These are phyloP conservation scores for Thamnophis elegans DNA, from an alignment of 2,797 vertebrate species.

Conservation along the genomic window DNA sequence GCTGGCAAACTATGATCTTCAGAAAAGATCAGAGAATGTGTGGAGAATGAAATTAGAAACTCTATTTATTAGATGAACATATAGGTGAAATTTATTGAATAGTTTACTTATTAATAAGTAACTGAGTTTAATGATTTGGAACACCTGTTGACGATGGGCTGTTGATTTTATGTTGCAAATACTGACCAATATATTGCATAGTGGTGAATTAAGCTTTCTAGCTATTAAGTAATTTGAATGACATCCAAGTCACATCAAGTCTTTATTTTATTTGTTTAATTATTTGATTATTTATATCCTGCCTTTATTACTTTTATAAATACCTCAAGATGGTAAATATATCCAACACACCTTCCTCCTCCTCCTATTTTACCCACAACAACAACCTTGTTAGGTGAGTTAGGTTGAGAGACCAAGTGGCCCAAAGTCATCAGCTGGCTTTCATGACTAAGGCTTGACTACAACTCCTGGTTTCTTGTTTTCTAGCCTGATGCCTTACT, in stretches of 20 bases:
- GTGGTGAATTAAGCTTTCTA: background rate
- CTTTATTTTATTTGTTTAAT: background rate
- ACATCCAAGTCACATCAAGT: background rate
- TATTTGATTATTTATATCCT: background rate
- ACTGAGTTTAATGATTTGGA: constrained; percentile 6
- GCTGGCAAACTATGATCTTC: background rate
- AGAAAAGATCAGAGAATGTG: background rate
- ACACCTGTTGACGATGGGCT: background rate
- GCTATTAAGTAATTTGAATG: background rate
- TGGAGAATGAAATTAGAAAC: background rate
- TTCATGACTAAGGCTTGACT: background rate
- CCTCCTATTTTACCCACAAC: background rate
- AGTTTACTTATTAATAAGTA: constrained; percentile 19
- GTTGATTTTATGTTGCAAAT: background rate
- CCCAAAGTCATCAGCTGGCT: too few relatives aligned
- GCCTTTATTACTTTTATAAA: background rate
- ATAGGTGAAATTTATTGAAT: background rate
- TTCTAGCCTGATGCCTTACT: background rate
- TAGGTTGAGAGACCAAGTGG: too few relatives aligned
- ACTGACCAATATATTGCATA: background rate
- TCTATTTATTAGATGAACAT: background rate
- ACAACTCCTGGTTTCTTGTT: background rate
- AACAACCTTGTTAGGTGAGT: too few relatives aligned
- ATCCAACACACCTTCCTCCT: background rate
- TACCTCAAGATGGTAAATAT: background rate